A percentile compares a stretch with the other conserved stretches of the same genome.
These are phyloP conservation scores for Heliopora coerulea DNA, from an alignment of 92 coral and sea anemone species.

Conservation along the genomic window DNA sequence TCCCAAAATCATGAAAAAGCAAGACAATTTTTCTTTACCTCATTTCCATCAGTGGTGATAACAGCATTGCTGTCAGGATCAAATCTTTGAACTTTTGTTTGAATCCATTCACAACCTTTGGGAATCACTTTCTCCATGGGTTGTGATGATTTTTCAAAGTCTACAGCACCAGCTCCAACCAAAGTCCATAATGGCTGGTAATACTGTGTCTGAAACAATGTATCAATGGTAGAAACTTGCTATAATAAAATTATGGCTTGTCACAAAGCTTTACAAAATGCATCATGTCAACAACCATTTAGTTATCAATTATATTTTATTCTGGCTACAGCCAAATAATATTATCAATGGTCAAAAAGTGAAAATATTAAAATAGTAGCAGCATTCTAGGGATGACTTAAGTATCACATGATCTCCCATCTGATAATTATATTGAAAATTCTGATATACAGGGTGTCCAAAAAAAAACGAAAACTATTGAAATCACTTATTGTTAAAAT, in stretches of 20 bases:
- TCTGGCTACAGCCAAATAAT: too few relatives aligned
- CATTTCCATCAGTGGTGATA: conserved; percentile 73
- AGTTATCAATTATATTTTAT: too few relatives aligned
- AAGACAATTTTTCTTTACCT: conserved; percentile 70
- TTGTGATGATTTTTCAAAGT: conserved; percentile 64
- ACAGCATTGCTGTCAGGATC: conserved; percentile 75
- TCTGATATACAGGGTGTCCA: too few relatives aligned
- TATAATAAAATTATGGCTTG: background rate
- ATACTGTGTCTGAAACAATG: conserved; percentile 65
- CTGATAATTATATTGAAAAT: too few relatives aligned
- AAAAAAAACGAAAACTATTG: too few relatives aligned
- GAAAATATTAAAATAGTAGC: too few relatives aligned
- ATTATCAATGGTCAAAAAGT: too few relatives aligned
- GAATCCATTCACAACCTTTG: conserved; percentile 64
- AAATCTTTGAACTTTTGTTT: conserved; percentile 67
- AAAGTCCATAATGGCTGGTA: conserved; percentile 97
- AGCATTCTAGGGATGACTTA: too few relatives aligned
- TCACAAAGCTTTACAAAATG: background rate
- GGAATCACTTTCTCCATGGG: conserved; percentile 75
- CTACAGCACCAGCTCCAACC: conserved; percentile 88
- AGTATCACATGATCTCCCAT: too few relatives aligned
- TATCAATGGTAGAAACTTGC: background rate
- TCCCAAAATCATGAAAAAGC: too few relatives aligned
- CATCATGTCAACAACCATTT: too few relatives aligned
- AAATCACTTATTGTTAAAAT: too few relatives aligned